Evolutionary conservation across 2,113 vertebrate genomes (phyloP).

Genomic region (Cercocebus atys): DNA sequence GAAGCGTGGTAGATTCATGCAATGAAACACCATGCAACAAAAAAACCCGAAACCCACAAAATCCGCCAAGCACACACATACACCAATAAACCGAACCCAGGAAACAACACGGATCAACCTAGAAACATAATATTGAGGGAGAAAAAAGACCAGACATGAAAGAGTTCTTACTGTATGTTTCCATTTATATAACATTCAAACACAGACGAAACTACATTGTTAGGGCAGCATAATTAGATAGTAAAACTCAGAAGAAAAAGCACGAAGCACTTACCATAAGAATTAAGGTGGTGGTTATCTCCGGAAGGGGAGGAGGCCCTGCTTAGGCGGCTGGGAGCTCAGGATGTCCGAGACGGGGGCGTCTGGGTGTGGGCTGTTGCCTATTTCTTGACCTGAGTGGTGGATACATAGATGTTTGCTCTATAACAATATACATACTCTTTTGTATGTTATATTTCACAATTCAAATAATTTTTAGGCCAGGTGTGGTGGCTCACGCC

Average conservation of each 20-base stretch:
- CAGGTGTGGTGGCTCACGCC: too few species aligned
- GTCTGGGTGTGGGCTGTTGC: fast-evolving
- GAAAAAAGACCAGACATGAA: background rate
- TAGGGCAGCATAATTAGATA: conserved; percentile 33
- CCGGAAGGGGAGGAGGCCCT: background rate
- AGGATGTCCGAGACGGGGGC: fast-evolving
- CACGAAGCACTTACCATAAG: background rate
- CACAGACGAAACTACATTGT: background rate
- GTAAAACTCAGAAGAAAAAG: background rate
- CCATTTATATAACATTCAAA: background rate
- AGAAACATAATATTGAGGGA: background rate
- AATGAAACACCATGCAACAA: fast-evolving
- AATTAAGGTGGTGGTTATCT: background rate
- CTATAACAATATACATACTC: fast-evolving
- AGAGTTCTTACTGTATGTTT: fast-evolving
- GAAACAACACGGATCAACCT: background rate
- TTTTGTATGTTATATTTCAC: background rate
- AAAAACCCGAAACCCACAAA: background rate
- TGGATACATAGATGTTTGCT: fast-evolving
- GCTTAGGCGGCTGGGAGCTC: fast-evolving
- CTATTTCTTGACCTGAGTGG: fast-evolving
- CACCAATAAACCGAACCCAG: fast-evolving
- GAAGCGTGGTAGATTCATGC: fast-evolving
- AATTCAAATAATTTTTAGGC: background rate
- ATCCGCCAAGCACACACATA: fast-evolving